A percentile compares a stretch with the other conserved stretches of the same genome.
phyloP scores from a whole-genome alignment of 1,140 invertebrate species.

The Drosophila pseudoobscura region DNA sequence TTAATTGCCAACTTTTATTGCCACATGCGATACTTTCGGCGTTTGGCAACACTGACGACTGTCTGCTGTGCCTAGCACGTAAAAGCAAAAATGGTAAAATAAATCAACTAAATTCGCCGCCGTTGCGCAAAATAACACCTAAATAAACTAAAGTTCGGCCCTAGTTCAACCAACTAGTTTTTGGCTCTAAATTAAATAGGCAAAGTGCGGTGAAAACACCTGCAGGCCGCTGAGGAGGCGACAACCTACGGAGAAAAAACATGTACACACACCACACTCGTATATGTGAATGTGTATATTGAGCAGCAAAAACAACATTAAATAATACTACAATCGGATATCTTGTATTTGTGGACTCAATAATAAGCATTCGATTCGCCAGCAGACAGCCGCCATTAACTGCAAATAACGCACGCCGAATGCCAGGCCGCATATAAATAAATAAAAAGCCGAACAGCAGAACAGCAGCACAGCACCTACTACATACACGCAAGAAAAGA shows the following conservation, averaged over 20 bases:
- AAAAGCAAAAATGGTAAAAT: constrained; percentile 54
- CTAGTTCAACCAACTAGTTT: constrained; percentile 9
- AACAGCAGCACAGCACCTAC: constrained; percentile 25
- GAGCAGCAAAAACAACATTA: constrained; percentile 30
- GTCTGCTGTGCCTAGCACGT: constrained; percentile 52
- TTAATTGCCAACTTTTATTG: not conserved
- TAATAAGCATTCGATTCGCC: constrained; percentile 26
- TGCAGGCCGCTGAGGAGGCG: constrained; percentile 2
- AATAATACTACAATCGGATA: constrained; percentile 24
- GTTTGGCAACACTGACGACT: constrained; percentile 38
- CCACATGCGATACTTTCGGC: constrained; percentile 36
- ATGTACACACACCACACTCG: not conserved
- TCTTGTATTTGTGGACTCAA: not conserved
- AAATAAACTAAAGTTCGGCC: not conserved
- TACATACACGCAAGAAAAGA: constrained; percentile 11
- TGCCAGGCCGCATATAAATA: constrained; percentile 43
- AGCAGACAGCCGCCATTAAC: constrained; percentile 24
- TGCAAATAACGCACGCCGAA: constrained; percentile 30
- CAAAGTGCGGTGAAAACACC: not conserved
- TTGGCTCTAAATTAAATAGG: no score
- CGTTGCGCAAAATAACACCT: constrained; percentile 9
- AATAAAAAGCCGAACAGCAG: constrained; percentile 34
- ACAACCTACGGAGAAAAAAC: not conserved
- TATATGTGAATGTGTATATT: constrained; percentile 27
- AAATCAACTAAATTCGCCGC: constrained; percentile 18